Evolutionary conservation across 2,888 invertebrate species (phyloP).

Genomic region (Euplagia quadripunctaria): DNA sequence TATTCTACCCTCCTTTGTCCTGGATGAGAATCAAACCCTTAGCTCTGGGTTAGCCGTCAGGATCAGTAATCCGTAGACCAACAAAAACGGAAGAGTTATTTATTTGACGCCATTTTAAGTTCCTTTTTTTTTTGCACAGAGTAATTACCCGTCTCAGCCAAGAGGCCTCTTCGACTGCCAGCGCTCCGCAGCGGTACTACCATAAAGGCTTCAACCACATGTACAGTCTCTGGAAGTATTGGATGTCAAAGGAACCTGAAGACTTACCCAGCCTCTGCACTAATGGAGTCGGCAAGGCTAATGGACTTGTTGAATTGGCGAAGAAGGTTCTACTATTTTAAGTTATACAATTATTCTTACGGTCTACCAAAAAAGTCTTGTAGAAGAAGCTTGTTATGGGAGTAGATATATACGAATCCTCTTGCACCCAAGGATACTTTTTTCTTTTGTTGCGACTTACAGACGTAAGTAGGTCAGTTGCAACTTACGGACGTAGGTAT

Average conservation of each 20-base stretch:
- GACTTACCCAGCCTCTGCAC: conserved; percentile 89
- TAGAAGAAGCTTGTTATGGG: too few relatives aligned
- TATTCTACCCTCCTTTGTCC: too few relatives aligned
- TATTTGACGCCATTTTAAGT: too few relatives aligned
- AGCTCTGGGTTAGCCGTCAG: too few relatives aligned
- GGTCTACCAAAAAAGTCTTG: background rate
- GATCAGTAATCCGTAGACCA: too few relatives aligned
- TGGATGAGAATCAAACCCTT: too few relatives aligned
- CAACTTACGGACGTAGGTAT: too few relatives aligned
- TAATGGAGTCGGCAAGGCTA: conserved; percentile 86
- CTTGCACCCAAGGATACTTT: too few relatives aligned
- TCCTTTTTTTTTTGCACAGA: conserved; percentile 50
- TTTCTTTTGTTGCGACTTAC: too few relatives aligned
- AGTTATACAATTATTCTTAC: background rate
- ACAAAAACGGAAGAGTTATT: too few relatives aligned
- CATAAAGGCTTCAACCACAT: conserved; percentile 86
- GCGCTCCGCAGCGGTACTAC: conserved; percentile 66
- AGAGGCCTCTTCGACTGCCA: conserved; percentile 52
- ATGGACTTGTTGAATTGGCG: conserved; percentile 84
- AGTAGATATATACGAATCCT: too few relatives aligned
- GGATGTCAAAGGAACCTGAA: conserved; percentile 91
- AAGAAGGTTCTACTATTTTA: conserved; percentile 69
- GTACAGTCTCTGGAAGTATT: conserved; percentile 91
- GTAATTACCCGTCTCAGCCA: conserved; percentile 67
- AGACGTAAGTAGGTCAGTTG: too few relatives aligned